Base-by-base conservation (phyloP, 2,888 invertebrate genomes). In the Salpingus planirostris region DNA sequence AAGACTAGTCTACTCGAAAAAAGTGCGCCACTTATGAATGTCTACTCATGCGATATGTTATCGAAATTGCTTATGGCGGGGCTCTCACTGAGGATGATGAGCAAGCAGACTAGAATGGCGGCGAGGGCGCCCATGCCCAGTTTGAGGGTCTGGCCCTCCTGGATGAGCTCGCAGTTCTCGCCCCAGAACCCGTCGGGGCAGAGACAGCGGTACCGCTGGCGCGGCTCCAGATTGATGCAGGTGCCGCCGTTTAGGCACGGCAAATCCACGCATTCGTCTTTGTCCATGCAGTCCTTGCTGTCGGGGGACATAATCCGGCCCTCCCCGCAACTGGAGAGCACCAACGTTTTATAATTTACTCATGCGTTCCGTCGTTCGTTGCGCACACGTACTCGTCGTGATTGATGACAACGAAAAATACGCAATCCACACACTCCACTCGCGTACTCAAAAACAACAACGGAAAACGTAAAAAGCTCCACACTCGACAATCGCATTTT, bases 71-170 rank as follows among this genome's bases (percentile, higher is more conserved):
- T n/a, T n/a, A n/a, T n/a, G n/a, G n/a, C n/a, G n/a, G n/a, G n/a
- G n/a, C n/a, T 31, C 90, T 89, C 80, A 96, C 96, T 85, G 68
- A 96, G 80, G 60, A 97, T 90, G 66, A 93, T 88, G 67, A 95
- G 80, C 59, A 96, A 80, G 71, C 95, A 96, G 69, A 96, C 89
- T 65, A 97, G 78, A 65, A 98, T 96, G 60, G 95, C 93, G 43
- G 95, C 91, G 52, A 98, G 75, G 42, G 96, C 96, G 49, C 93
- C 92, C 81, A 90, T 90, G 71, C 93, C 91, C 62, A 97, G 79
- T 61, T 92, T 91, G 56, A 96, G 76, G 44, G 90, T 90, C 69
- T 90, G 90, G 54, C 91, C 92, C 64, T 95, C 92, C 62, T 90
- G 88, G 45, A 89, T 82, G 49, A 90, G 79, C 63, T 90, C 91